Evolutionary conservation across 92 coral and sea anemone species (phyloP).

Genomic region (Plumapathes pennacea): DNA sequence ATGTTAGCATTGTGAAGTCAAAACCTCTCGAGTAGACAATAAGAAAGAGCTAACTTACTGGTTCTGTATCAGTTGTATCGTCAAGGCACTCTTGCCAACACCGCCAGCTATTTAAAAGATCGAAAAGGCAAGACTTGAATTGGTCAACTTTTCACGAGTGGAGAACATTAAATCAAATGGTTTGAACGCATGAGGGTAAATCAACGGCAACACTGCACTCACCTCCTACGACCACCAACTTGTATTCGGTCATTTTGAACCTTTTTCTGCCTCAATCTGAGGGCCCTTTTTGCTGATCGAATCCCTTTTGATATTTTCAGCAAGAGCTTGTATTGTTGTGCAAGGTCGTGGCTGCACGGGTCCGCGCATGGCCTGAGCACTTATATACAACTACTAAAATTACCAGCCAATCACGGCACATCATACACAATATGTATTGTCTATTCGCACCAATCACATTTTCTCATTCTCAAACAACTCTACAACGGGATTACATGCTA

Average conservation of each 20-base stretch:
- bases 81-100: constrained; percentile 96
- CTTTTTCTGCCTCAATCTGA: constrained; percentile 26
- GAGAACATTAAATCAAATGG: background rate
- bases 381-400: constrained; percentile 75
- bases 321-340: constrained; percentile 54
- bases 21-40: too few relatives aligned
- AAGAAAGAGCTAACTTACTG: constrained; percentile 74
- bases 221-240: constrained; percentile 99
- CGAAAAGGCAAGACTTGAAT: background rate
- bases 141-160: background rate
- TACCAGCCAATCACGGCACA: constrained; percentile 76
- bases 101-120: constrained; percentile 82
- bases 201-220: background rate
- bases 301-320: constrained; percentile 28
- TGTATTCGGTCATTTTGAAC: constrained; percentile 85
- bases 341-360: constrained; percentile 62
- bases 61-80: constrained; percentile 97
- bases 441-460: constrained; percentile 26
- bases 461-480: background rate
- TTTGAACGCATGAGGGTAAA: background rate
- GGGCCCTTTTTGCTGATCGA: background rate
- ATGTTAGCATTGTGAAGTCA: too few relatives aligned
- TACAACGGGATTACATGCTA: too few relatives aligned
- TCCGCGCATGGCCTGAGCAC: constrained; percentile 66
- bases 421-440: background rate